Evolutionary conservation across 2,113 vertebrate genomes (phyloP).

Genomic region (Anoplopoma fimbria): DNA sequence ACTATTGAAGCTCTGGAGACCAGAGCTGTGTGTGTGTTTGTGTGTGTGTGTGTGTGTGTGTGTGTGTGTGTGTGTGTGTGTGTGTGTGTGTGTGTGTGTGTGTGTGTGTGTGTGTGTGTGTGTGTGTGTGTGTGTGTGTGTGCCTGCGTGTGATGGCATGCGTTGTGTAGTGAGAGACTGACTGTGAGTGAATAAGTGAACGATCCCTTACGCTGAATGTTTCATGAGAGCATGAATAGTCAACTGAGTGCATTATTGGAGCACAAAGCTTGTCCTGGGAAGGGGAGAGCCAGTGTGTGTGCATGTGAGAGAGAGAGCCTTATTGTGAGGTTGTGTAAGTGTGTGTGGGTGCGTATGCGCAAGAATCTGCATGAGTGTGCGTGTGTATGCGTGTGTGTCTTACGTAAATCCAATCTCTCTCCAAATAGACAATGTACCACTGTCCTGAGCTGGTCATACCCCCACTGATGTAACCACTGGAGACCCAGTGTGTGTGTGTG

Average conservation of each 20-base stretch:
- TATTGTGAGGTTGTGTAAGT: constrained; percentile 39
- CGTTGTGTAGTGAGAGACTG: constrained; percentile 34
- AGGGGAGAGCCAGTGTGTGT: constrained; percentile 35
- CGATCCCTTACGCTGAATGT: constrained; percentile 63
- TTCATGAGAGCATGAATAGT: constrained; percentile 74
- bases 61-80: neutral
- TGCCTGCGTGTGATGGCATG: neutral
- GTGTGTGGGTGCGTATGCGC: constrained; percentile 17
- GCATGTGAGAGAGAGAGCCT: constrained; percentile 28
- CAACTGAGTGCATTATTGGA: constrained; percentile 64
- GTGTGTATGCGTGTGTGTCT: constrained; percentile 30
- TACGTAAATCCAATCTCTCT: constrained; percentile 65
- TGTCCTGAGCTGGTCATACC: constrained; percentile 67
- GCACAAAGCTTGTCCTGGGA: constrained; percentile 66
- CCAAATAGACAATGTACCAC: constrained; percentile 72
- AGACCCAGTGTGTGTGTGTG: constrained; percentile 19
- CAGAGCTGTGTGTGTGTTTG: neutral
- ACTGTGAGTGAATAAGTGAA: constrained; percentile 61
- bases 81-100: neutral
- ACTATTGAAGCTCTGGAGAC: constrained; percentile 20
- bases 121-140: constrained; percentile 10
- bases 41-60: constrained; percentile 11
- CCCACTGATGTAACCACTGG: constrained; percentile 68
- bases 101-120: constrained; percentile 4
- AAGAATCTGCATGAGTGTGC: neutral